A percentile compares a stretch with the other conserved stretches of the same genome.
These are phyloP conservation scores for Opisthocomus hoazin DNA, from an alignment of 2,113 vertebrate genomes.

Conservation along the genomic window DNA sequence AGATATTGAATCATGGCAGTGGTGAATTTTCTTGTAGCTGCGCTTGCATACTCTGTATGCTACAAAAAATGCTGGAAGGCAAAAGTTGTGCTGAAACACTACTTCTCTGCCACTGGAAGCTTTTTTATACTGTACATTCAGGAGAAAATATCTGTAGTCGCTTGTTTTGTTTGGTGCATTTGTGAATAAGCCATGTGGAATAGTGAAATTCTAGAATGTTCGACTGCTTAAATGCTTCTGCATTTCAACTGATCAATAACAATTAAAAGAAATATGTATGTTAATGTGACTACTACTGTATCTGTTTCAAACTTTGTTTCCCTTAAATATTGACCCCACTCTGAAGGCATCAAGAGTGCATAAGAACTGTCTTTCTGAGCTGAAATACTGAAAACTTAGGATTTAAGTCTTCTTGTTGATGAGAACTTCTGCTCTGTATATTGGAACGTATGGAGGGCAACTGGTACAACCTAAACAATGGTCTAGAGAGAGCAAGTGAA, in stretches of 20 bases:
- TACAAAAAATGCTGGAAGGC: slow-evolving; percentile 22
- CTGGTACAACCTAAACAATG: neutral
- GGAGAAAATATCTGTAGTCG: neutral
- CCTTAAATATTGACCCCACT: neutral
- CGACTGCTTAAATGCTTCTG: neutral
- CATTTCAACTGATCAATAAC: neutral
- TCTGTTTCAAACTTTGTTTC: neutral
- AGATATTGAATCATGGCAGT: neutral
- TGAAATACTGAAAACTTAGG: neutral
- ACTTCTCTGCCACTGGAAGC: neutral
- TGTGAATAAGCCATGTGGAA: neutral
- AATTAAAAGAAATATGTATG: neutral
- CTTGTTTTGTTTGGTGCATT: neutral
- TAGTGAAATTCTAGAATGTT: neutral
- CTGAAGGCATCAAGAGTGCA: neutral
- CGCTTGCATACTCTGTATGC: neutral
- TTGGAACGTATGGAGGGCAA: accelerated
- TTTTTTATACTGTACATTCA: neutral
- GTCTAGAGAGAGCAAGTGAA: neutral
- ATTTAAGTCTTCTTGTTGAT: neutral
- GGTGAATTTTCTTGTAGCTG: neutral
- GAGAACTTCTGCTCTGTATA: neutral
- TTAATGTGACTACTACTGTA: neutral
- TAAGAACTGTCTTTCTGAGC: neutral
- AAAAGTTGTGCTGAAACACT: neutral